Evolutionary conservation across 1,140 invertebrate genomes (phyloP), one percentile per base, ranked within the genome.

Genomic region (Teleopsis dalmanni): DNA sequence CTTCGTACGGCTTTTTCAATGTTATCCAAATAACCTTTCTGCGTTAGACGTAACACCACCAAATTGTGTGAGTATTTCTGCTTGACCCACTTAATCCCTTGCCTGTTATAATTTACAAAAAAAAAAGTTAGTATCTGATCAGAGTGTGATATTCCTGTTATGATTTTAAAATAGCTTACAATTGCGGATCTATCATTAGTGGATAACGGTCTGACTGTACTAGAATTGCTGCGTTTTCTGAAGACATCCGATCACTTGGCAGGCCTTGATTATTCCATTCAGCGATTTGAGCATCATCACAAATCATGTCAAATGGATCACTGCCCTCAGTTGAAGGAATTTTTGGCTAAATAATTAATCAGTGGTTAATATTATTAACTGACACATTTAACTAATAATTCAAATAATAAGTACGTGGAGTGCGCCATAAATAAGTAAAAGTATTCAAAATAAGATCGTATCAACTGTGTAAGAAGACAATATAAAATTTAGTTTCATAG

Each of bases 1-100:
- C 84, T 79, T 8, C 73, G 74, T 3, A 96, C 80, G 8, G 87
- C 85, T 18, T 78, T 67, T 74, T 96, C 94, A 47, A 96, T 85
- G 8, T 75, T 75, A 55, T 94, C 90, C 33, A 96, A 69, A 71
- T 93, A 95, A 57, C 84, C 84, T 53, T 83, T 83, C 57, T 88
- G 83, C 4, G 84, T 87, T 3, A 93, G 72, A 13, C 90, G 76
- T 4, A 95, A 75, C 2, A 91, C 80, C 51, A 81, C 78, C 23
- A 96, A 69, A 1, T 78, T 66, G 0, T 81, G 77, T 0, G 83
- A 85, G 57, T 84, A 89, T 58, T 80, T 85, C 8, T 77, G 85
- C 73, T 94, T 95, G 36, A 97, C 93, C 94, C 94, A 97, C 68
- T 95, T 95, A n/a, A 95, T 81, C 5, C 91, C 93, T 79, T 93